Percentiles rank a stretch among this genome's conserved stretches.
These are phyloP conservation scores for Zaprionus bogoriensis DNA, from an alignment of 2,888 invertebrate species.

Conservation along the genomic window DNA sequence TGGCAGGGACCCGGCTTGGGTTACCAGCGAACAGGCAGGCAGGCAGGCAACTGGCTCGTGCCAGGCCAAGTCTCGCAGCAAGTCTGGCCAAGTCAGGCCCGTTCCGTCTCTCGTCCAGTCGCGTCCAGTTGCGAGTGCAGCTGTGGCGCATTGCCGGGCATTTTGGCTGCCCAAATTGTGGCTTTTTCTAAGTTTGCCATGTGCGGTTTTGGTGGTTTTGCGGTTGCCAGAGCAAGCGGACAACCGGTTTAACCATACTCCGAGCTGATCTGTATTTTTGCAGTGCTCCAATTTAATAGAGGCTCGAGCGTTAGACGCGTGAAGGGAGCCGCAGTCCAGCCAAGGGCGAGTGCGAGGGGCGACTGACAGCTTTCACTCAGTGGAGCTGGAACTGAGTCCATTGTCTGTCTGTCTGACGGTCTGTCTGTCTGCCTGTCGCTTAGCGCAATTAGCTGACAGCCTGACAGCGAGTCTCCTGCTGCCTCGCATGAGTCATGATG, in stretches of 20 bases:
- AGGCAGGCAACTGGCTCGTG: constrained; percentile 21
- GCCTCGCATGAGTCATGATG: constrained; percentile 28
- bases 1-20: neutral
- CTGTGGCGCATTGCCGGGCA: constrained; percentile 21
- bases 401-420: constrained; percentile 3
- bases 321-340: neutral
- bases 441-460: constrained; percentile 3
- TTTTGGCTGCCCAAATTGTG: constrained; percentile 26
- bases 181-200: constrained; percentile 2
- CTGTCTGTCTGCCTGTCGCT: neutral
- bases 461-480: constrained; percentile 2
- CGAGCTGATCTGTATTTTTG: neutral
- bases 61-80: constrained; percentile 3
- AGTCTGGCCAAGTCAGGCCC: constrained; percentile 6
- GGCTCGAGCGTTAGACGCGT: constrained; percentile 34
- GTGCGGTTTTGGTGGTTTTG: constrained; percentile 5
- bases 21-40: constrained; percentile 5
- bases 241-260: constrained; percentile 18
- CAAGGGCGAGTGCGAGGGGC: neutral
- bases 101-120: constrained; percentile 3
- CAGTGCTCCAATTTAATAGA: constrained; percentile 42
- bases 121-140: constrained; percentile 26
- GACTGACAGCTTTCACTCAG: constrained; percentile 25
- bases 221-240: neutral
- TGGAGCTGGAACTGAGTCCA: constrained; percentile 16